Evolutionary conservation across 2,888 invertebrate species (phyloP), one percentile per base, ranked within the genome.

Genomic region (Philereme vetulata): DNA sequence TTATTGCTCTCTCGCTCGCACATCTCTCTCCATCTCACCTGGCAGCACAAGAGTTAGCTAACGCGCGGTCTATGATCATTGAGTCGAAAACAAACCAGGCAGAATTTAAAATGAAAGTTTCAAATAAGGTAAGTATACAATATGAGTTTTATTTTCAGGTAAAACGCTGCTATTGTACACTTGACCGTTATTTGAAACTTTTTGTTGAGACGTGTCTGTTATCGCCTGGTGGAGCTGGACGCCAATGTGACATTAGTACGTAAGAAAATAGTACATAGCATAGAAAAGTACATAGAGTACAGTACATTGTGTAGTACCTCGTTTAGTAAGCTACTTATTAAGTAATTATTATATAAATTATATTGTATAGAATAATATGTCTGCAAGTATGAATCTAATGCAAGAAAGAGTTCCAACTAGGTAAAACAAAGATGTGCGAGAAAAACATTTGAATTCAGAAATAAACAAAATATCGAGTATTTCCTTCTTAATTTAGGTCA

Each of bases 51-150:
- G 35, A n/a, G n/a, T n/a, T 5, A 35, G 4, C 35, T 35, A 35
- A 4, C 35, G 35, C 4, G 35, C 35, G 35, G 5, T 4, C 35
- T 35, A 4, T 35, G 35, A 35, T 35, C 35, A 35, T 35, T 35
- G 35, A 5, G 35, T 5, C 35, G 35, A 35, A 40, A 40, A 40
- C 40, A n/a, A 8, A 6, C 40, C 40, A 40, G 40, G 40, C 40
- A 40, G 40, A 40, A 40, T 6, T 40, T 6, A 54, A 56, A 42
- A 44, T 40, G 5, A 40, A 40, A 40, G 40, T 40, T 40, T 40
- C 40, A 40, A 40, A 40, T 40, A 40, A 40, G 40, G 40, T 40
- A 40, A 40, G 40, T 40, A 40, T 40, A 5, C 8, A 40, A 40
- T 40, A 40, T 8, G 40, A 5, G 40, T 40, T 40, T 40, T 40